Evolutionary conservation across 1,140 invertebrate genomes (phyloP), one percentile per base, ranked within the genome.

Genomic region (Calephelis nemesis): DNA sequence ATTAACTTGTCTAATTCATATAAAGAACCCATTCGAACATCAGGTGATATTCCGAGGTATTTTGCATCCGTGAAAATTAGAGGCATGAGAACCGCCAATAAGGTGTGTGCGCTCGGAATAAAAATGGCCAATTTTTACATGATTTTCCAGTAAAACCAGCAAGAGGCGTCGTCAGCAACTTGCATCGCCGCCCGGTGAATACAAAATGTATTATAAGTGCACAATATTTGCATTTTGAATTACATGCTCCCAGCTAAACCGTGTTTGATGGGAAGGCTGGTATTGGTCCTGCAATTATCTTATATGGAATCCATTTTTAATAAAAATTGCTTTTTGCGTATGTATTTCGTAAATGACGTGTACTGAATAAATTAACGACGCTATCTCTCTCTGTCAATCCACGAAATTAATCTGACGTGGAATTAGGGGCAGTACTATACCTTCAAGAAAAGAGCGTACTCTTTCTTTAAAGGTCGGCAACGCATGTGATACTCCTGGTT

Each of bases 221-320:
- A 85, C 73, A 85, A 79, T 84, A 91, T 91, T 91, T 87, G 84
- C 87, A 91, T 91, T 87, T 86, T 83, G 88, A 88, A 89, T 91
- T 88, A 85, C 85, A 81, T 84, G 85, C 81, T 69, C 74, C 65
- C 65, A 67, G 71, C 69, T 12, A n/a, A 52, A 45, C 47, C 50
- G 30, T 69, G 65, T 15, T 52, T 54, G 7, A 54, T 54, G 50
- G n/a, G 50, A 58, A 54, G 19, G 70, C 65, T 72, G 67, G 47
- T 62, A 73, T 54, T 74, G 70, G 54, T 60, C 6, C 54, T 13
- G 5, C 67, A 72, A 73, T 74, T 70, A 74, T 47, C 63, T 63
- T 71, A 49, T 63, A 65, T 71, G 45, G 13, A 49, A 30, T 45
- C 49, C 40, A 54, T 42, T 11, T 66, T 66, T 58, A 52, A 42